Evolutionary conservation across 2,888 invertebrate species (phyloP), one percentile per base, ranked within the genome.

Genomic region (Drosophila siamana): DNA sequence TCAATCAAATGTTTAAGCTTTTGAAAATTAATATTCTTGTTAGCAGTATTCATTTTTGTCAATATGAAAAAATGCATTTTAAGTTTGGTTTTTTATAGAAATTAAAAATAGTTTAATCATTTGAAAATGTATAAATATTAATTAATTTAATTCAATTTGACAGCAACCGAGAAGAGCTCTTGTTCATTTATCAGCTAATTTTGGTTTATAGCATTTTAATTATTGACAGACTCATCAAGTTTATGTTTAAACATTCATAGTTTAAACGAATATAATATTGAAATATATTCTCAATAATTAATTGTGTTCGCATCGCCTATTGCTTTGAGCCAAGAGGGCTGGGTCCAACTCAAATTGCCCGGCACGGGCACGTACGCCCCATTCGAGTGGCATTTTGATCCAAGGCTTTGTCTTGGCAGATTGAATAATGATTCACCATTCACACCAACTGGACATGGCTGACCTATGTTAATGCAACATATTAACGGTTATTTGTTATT

Each of bases 401-500:
- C 76, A 78, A 81, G 78, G 82, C 61, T 78, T 80, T 63, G 61
- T 55, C 60, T 69, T 79, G 78, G 69, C 82, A 77, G 71, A 43
- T 73, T 81, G 82, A 81, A 79, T 64, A 81, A 81, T 81, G 63
- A 78, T 71, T 66, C 44, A 69, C 70, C 72, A 79, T 69, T 76
- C 70, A 70, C 66, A 66, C 75, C 54, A 22, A 69, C 38, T 61
- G 73, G 68, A 79, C 82, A 81, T 75, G 69, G 56, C 71, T 82
- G 81, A 81, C 81, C 82, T 82, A 81, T 82, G 81, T 63, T 80
- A 81, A 81, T 81, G 82, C 65, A 40, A 60, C 69, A 68, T 69
- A 81, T 78, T 78, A 75, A 77, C 80, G 79, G 80, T 79, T 81
- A 81, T 81, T 80, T 80, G 81, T 81, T 81, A 81, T 80, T 80